Percentiles rank a stretch among this genome's conserved stretches.
Conservation (phyloP, 2,888 invertebrate genomes). For the Acleris cristana region DNA sequence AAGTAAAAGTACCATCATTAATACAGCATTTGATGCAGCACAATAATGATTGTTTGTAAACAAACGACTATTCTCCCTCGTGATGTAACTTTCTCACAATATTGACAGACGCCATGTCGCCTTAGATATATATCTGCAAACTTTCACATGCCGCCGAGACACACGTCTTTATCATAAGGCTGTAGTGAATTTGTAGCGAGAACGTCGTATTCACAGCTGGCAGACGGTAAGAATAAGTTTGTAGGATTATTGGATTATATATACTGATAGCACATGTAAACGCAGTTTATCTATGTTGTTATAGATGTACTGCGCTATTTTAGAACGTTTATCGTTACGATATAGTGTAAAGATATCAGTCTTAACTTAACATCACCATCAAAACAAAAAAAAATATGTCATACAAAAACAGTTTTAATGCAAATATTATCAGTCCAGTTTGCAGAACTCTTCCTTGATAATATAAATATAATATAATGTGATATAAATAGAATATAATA, state of each 20-base stretch:
- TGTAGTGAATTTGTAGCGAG: background rate
- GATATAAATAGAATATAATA: no score
- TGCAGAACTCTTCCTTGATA: no score
- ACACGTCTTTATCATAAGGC: background rate
- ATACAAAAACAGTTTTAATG: no score
- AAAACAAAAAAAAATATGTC: no score
- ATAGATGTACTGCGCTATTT: slow-evolving; percentile 5
- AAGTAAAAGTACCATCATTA: no score
- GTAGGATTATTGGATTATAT: slow-evolving; percentile 15
- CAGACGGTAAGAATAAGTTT: slow-evolving; percentile 1
- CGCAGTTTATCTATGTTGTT: slow-evolving; percentile 5
- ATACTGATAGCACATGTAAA: slow-evolving; percentile 13
- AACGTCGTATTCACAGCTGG: background rate
- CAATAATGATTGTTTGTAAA: background rate
- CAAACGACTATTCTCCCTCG: slow-evolving; percentile 1
- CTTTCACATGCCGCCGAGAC: background rate
- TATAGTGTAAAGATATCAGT: no score
- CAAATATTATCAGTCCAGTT: no score
- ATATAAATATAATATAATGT: no score
- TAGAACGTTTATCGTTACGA: background rate
- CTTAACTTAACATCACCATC: no score
- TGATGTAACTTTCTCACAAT: slow-evolving; percentile 22
- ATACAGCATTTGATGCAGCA: no score
- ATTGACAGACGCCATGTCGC: slow-evolving; percentile 28
- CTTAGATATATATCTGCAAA: slow-evolving; percentile 9